Base-by-base conservation (phyloP, 2,797 vertebrate species). In the Diplodus puntazzo region DNA sequence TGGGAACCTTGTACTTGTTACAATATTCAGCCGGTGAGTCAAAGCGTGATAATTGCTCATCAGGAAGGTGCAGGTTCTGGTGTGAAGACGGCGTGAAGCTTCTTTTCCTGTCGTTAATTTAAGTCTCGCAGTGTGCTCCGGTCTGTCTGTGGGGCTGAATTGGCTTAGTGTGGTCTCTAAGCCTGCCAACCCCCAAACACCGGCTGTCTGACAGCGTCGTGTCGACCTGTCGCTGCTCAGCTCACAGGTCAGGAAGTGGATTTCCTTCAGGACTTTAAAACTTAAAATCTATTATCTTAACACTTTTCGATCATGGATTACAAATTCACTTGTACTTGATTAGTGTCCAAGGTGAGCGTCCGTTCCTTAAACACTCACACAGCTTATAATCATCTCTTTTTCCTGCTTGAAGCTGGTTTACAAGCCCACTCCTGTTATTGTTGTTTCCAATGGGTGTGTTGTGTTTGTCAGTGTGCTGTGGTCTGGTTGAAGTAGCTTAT, bases 151-250 rank as follows among this genome's bases (percentile, higher is more conserved):
- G 78, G 13, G 0, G 67, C 46, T 67, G 84, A 54, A 71, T 48
- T 79, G 69, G 85, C 79, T 87, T 85, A 83, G 23, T 18, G 87
- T 83, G 80, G 80, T 81, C 73, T 83, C 10, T 87, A 85, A 87
- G 77, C 80, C 78, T 52, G 69, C 62, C 66, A 46, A 66, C 87
- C 67, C 59, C 63, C 73, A 14, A 3, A 60, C 78, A 69, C 82
- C 84, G 72, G 60, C 73, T 71, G 67, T 76, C 82, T 72, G 70
- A 46, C 23, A 10, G 63, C n/a, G 30, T 65, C 11, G 2, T 13
- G 42, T 2, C 25, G 6, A 14, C 16, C 59, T 42, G 43, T 52
- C 59, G 11, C 61, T 20, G 14, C 43, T 30, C 21, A 11, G 67
- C 0, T 66, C 55, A 82, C 17, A 58, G 59, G 46, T 50, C 48